Conservation (phyloP, 2,888 invertebrate species). For the Lasioglossum vierecki region DNA sequence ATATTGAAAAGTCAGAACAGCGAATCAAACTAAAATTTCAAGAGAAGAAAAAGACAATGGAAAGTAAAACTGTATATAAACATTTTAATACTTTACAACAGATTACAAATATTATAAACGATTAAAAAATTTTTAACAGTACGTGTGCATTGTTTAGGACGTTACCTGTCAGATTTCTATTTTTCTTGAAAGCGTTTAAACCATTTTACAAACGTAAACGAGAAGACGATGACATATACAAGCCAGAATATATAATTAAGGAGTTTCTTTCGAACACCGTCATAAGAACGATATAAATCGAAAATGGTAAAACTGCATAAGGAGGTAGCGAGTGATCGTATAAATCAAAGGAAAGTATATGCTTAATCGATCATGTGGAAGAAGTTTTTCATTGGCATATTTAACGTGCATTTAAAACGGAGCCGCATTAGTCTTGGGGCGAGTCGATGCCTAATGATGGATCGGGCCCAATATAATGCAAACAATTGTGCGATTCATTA, state of each 20-base stretch:
- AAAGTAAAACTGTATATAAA: neutral
- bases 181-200: neutral
- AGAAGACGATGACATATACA: neutral
- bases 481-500: slow-evolving; percentile 29
- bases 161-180: neutral
- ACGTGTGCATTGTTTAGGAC: neutral
- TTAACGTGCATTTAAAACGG: neutral
- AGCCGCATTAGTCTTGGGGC: slow-evolving; percentile 13
- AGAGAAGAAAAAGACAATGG: neutral
- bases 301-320: neutral
- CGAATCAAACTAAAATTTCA: neutral
- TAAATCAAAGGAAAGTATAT: neutral
- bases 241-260: neutral
- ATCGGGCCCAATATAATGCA: slow-evolving; percentile 29
- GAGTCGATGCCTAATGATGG: slow-evolving; percentile 18
- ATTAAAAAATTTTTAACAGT: neutral
- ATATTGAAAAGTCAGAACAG: neutral
- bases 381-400: slow-evolving; percentile 12
- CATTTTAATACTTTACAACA: neutral
- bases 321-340: neutral
- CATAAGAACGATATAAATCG: neutral
- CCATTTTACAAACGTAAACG: neutral
- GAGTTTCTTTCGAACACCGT: neutral
- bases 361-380: neutral
- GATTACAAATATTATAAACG: neutral